These are phyloP conservation scores for Nomada flava DNA, from an alignment of 2,888 invertebrate genomes.

Conservation along the genomic window DNA sequence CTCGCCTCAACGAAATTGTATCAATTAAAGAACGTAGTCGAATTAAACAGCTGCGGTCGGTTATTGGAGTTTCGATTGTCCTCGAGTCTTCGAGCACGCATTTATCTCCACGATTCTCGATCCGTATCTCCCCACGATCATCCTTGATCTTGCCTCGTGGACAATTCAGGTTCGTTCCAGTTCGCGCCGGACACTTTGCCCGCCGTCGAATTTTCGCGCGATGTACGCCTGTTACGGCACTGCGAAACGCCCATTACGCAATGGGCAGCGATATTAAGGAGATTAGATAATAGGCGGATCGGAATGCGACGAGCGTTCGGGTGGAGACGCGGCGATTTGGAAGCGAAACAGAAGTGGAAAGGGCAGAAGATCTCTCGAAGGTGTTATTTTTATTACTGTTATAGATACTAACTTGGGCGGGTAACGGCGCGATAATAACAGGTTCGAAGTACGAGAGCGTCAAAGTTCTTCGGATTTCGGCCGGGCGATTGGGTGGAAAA, in stretches of 20 bases:
- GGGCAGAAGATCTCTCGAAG: neutral
- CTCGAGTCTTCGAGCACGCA: too few species aligned
- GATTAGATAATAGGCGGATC: constrained; percentile 30
- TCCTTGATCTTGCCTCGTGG: neutral
- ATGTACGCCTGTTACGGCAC: neutral
- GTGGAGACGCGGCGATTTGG: neutral
- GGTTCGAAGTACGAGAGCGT: constrained; percentile 16
- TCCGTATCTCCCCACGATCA: neutral
- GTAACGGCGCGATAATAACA: neutral
- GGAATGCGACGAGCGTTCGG: neutral
- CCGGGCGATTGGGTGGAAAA: neutral
- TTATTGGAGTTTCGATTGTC: too few species aligned
- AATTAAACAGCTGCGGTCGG: too few species aligned
- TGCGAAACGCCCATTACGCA: constrained; percentile 8
- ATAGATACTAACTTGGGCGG: too few species aligned
- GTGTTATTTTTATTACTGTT: neutral
- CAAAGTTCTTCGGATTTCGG: neutral
- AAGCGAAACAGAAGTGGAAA: neutral
- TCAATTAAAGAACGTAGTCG: too few species aligned
- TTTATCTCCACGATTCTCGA: too few species aligned
- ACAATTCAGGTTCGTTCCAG: neutral
- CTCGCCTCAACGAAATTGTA: too few species aligned
- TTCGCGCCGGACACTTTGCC: neutral
- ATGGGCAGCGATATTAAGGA: neutral
- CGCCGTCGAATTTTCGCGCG: neutral